Evolutionary conservation across 2,888 invertebrate genomes (phyloP), one percentile per base, ranked within the genome.

Genomic region (Artemia sinica): DNA sequence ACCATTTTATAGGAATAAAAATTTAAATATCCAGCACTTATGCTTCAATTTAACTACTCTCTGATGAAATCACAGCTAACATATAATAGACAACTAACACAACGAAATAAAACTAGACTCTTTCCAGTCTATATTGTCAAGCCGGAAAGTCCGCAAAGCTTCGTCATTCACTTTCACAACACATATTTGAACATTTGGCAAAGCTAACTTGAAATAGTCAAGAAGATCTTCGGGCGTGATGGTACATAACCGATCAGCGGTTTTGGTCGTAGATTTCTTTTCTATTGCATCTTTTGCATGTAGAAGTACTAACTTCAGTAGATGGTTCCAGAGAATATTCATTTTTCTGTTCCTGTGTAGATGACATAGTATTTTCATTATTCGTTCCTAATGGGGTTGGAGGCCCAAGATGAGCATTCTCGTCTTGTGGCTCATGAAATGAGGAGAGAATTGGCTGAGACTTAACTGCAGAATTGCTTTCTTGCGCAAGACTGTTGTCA

Each of bases 201-300:
- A 58, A 58, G 58, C 58, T n/a, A 58, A 18, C 58, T 58, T 58
- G 18, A 58, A 58, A 18, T 58, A 58, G n/a, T 58, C 58, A 58
- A 14, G 18, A 14, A 58, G 58, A 14, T n/a, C 58, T 18, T 58
- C 58, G 8, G 58, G 58, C n/a, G 58, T 58, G n/a, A 58, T 9
- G n/a, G 58, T 58, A 18, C 58, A 58, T 58, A 18, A 18, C n/a
- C 8, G 8, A 58, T 58, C 58, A 14, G 10, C 58, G 41, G 41
- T 41, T 41, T 41, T 41, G 41, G 41, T 41, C 41, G 41, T 5
- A 41, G 41, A 41, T 41, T 41, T 41, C 41, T 41, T 41, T 41
- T 41, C 41, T 41, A 41, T 41, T 41, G 41, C 41, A 41, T 41
- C 41, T 41, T 41, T 41, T 41, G 41, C 41, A 2, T 2, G 41